Evolutionary conservation across 2,797 vertebrate genomes (phyloP).

Genomic region (Catostomus latipinnis): DNA sequence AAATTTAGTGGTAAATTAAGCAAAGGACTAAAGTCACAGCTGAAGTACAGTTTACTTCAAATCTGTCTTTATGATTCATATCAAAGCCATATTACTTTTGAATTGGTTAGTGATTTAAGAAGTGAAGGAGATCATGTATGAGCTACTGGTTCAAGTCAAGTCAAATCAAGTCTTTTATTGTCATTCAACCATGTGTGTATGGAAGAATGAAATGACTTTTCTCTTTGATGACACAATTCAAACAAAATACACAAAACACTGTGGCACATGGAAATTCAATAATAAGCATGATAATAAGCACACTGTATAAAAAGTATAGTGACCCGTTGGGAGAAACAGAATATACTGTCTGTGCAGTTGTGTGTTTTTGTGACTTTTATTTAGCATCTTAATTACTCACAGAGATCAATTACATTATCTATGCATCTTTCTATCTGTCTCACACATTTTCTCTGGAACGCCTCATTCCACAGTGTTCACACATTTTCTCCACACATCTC

Average conservation of each 20-base stretch:
- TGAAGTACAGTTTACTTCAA: slow-evolving; percentile 13
- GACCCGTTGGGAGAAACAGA: neutral
- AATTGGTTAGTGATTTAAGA: too few species aligned
- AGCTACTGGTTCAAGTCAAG: too few species aligned
- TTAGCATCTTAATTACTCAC: slow-evolving; percentile 7
- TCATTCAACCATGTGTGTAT: too few species aligned
- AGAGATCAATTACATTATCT: slow-evolving; percentile 28
- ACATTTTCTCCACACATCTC: slow-evolving; percentile 42
- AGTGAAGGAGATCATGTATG: too few species aligned
- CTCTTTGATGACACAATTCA: too few species aligned
- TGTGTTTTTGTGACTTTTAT: neutral
- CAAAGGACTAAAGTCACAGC: slow-evolving; percentile 10
- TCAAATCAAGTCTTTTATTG: too few species aligned
- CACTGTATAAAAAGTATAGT: too few species aligned
- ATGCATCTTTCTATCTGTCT: slow-evolving; percentile 11
- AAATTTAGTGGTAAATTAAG: slow-evolving; percentile 26
- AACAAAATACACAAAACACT: too few species aligned
- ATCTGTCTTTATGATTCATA: slow-evolving; percentile 10
- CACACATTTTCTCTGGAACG: slow-evolving; percentile 22
- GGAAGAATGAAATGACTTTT: too few species aligned
- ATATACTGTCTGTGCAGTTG: too few species aligned
- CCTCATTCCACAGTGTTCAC: slow-evolving; percentile 40
- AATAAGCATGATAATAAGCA: too few species aligned
- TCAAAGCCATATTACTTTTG: neutral
- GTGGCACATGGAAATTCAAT: too few species aligned